These are phyloP conservation scores for Ophonus ardosiacus DNA, from an alignment of 2,888 invertebrate species.

Conservation along the genomic window DNA sequence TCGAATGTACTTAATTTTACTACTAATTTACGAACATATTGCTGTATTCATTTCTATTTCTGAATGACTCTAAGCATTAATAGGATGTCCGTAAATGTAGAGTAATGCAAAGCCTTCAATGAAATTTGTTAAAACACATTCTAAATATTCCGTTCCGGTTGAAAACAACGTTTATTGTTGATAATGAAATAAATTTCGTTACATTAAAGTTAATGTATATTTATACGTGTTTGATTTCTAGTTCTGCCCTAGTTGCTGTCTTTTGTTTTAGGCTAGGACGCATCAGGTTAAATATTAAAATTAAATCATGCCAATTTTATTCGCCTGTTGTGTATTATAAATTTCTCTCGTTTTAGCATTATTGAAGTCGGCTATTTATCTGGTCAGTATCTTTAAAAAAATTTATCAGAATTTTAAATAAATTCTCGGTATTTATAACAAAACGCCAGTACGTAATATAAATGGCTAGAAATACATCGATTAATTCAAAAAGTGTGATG, in stretches of 20 bases:
- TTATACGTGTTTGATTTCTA: conserved; percentile 10
- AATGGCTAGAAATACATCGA: too few relatives aligned
- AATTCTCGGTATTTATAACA: too few relatives aligned
- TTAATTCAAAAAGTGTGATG: too few relatives aligned
- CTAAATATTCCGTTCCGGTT: neutral
- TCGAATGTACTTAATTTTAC: too few relatives aligned
- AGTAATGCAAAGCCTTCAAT: neutral
- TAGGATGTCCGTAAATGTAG: neutral
- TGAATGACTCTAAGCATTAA: neutral
- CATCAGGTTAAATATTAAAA: neutral
- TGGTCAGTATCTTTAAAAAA: too few relatives aligned
- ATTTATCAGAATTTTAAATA: too few relatives aligned
- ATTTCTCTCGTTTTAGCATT: neutral
- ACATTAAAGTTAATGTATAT: conserved; percentile 25
- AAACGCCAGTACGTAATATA: too few relatives aligned
- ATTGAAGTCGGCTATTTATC: neutral
- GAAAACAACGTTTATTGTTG: neutral
- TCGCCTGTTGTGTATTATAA: neutral
- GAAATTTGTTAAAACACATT: neutral
- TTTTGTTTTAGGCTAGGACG: neutral
- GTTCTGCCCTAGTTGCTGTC: neutral
- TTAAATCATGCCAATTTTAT: conserved; percentile 11
- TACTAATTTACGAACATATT: too few relatives aligned
- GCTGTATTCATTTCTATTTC: neutral
- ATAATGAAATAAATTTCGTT: neutral